Evolutionary conservation across 1,140 invertebrate genomes (phyloP), one percentile per base, ranked within the genome.

Genomic region (Caenorhabditis briggsae): DNA sequence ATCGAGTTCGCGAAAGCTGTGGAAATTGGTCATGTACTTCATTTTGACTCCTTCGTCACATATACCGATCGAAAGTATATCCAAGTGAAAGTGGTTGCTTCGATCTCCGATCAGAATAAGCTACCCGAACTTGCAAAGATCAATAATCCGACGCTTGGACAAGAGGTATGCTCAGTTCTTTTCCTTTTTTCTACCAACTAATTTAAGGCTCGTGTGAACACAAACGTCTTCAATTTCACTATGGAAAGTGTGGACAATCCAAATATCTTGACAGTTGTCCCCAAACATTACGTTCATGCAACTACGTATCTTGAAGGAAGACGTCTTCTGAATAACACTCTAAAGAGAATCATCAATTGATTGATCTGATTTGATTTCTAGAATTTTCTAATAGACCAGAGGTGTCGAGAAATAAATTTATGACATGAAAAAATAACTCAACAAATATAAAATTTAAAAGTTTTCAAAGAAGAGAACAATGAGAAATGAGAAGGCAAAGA

Each of bases 181-280:
- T 50, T n/a, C 1, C 23, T 53, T 23, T 2, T n/a, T 58, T 18
- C 8, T 5, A n/a, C 5, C 20, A 20, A 20, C 20, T 46, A 14
- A 74, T 11, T 78, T 78, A 9, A 78, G 70, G 70, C 70, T 50
- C 70, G 93, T 86, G 56, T 84, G 48, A 95, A 95, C 18, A 95
- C 95, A 12, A 96, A 96, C 92, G 94, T 94, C 20, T 96, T 96
- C 90, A 95, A 96, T 91, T 95, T 95, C 91, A 95, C 95, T 2
- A 95, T 95, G 91, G 93, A 94, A 87, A 93, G 94, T 2, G 92
- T 93, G 11, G 92, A 94, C 58, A 89, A 89, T 25, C 82, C 41
- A 20, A 48, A 93, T 18, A 93, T 95, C 1, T 93, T 93, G 50
- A 91, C 93, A 86, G 94, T 96, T 53, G 92, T 95, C 58, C 95